Percentiles rank a stretch among this genome's conserved stretches.
Evolutionary conservation across 2,888 invertebrate genomes (phyloP).

Genomic region (Caenorhabditis sp.): DNA sequence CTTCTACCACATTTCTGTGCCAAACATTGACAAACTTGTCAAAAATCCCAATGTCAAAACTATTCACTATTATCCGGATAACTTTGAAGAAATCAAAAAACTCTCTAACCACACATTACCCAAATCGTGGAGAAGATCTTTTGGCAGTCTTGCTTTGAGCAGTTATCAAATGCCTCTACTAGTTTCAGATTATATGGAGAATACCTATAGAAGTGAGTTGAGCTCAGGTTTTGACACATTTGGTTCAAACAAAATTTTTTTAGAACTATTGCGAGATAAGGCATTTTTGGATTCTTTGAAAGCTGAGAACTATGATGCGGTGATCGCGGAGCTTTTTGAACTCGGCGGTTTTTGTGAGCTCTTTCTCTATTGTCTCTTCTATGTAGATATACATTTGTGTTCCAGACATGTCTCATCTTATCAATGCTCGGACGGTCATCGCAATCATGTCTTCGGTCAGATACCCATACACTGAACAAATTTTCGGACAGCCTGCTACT

Average conservation of each 20-base stretch:
- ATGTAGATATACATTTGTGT: not conserved
- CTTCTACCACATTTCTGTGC: not conserved
- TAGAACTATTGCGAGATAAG: conserved; percentile 13
- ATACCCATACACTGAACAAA: conserved; percentile 10
- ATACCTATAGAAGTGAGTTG: not conserved
- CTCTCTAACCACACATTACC: not conserved
- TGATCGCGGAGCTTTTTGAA: conserved; percentile 18
- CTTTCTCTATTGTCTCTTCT: not conserved
- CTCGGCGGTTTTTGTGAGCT: conserved; percentile 12
- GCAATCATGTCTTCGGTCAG: not conserved
- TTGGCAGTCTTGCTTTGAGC: too few relatives aligned
- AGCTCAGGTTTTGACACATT: not conserved
- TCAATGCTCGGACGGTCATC: not conserved
- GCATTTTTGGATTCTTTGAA: conserved; percentile 13
- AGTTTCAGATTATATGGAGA: too few relatives aligned
- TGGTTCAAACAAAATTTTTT: conserved; percentile 13
- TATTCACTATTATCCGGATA: conserved; percentile 13
- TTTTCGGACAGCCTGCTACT: conserved; percentile 14
- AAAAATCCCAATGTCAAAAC: conserved; percentile 7
- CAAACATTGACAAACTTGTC: conserved; percentile 20
- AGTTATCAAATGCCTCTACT: too few relatives aligned
- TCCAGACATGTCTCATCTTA: conserved; percentile 23
- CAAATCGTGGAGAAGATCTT: too few relatives aligned
- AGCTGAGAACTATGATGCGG: conserved; percentile 19
- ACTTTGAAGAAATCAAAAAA: not conserved